phyloP scores from a whole-genome alignment of 2,113 vertebrate genomes.

The Pagrus major region DNA sequence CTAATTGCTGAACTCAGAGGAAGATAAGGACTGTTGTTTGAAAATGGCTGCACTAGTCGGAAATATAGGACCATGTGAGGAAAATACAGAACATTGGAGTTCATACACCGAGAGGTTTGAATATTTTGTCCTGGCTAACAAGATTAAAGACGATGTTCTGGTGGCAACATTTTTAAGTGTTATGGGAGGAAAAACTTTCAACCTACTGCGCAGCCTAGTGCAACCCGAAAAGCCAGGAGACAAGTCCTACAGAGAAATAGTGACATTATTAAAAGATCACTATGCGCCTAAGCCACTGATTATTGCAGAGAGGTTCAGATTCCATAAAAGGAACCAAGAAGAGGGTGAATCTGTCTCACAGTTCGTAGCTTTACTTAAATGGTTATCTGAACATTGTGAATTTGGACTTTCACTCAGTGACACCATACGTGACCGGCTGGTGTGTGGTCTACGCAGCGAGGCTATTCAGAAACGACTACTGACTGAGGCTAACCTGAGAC shows the following conservation, averaged over 20 bases:
- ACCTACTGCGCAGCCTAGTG: too few species aligned
- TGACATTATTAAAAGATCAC: too few species aligned
- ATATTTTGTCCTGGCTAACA: background rate
- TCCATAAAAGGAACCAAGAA: background rate
- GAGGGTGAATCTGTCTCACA: background rate
- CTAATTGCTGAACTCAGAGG: background rate
- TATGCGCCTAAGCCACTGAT: too few species aligned
- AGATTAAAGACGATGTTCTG: background rate
- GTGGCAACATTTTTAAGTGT: background rate
- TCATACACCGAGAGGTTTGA: background rate
- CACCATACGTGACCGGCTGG: background rate
- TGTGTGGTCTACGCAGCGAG: background rate
- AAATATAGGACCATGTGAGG: background rate
- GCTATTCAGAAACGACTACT: background rate
- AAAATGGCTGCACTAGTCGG: background rate
- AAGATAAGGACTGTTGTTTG: too few species aligned
- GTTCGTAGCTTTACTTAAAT: background rate
- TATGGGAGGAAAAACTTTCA: too few species aligned
- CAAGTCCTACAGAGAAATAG: too few species aligned
- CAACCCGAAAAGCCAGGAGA: too few species aligned
- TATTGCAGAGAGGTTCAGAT: too few species aligned
- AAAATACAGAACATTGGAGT: background rate
- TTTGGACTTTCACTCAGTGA: background rate
- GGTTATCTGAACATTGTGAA: background rate
- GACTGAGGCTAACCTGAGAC: background rate